phyloP scores from a whole-genome alignment of 2,113 vertebrate genomes.

The Danionella cerebrum region DNA sequence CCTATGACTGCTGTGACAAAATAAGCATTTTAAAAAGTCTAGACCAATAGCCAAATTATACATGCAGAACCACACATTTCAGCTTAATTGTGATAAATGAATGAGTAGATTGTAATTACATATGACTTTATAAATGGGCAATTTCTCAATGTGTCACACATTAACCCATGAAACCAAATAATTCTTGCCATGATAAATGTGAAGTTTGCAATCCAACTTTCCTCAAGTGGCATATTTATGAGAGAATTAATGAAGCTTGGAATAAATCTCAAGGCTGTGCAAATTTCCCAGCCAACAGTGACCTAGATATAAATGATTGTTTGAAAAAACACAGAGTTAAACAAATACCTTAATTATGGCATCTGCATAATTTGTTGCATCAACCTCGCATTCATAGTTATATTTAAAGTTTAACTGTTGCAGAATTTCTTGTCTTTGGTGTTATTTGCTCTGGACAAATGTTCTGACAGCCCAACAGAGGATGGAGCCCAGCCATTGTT shows the following conservation, averaged over 20 bases:
- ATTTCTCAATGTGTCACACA: conserved; percentile 26
- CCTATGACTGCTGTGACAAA: background rate
- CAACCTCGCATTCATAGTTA: background rate
- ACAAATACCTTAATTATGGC: background rate
- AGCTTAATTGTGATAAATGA: conserved; percentile 21
- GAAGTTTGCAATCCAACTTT: conserved; percentile 18
- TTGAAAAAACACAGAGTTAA: conserved; percentile 3
- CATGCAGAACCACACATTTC: background rate
- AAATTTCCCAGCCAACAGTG: background rate
- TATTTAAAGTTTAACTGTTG: conserved; percentile 33
- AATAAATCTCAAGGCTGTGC: conserved; percentile 15
- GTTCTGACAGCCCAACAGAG: conserved; percentile 45
- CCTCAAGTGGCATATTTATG: conserved; percentile 11
- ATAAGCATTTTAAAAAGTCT: background rate
- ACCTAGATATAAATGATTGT: conserved; percentile 15
- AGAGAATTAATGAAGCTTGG: conserved; percentile 18
- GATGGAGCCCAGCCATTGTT: conserved; percentile 43
- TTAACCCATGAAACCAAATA: conserved; percentile 26
- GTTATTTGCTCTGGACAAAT: conserved; percentile 52
- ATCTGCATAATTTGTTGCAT: background rate
- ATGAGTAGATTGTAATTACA: conserved; percentile 23
- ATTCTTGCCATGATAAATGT: conserved; percentile 17
- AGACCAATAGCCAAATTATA: background rate
- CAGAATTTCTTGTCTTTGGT: conserved; percentile 46
- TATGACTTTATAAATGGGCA: conserved; percentile 13